Evolutionary conservation across 1,140 invertebrate genomes (phyloP).

Genomic region (Pinna nobilis): DNA sequence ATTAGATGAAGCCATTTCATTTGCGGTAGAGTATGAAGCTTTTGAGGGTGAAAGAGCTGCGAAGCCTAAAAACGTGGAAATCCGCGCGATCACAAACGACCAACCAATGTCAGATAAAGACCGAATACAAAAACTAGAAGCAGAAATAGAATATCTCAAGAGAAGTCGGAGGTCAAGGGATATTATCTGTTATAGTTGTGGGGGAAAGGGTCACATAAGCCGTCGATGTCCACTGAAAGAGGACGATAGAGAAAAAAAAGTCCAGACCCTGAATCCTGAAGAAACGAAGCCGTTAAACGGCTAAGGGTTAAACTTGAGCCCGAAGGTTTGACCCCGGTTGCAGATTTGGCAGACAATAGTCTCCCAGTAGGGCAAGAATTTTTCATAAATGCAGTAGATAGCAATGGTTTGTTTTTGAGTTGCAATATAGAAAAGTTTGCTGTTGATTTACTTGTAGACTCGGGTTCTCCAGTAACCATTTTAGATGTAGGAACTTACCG

Average conservation of each 20-base stretch:
- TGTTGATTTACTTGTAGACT: conserved; percentile 5
- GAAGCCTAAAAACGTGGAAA: background rate
- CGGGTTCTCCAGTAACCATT: conserved; percentile 10
- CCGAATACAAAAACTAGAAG: background rate
- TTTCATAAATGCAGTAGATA: background rate
- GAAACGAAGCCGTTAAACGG: conserved; percentile 2
- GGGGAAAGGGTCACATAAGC: background rate
- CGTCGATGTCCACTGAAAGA: background rate
- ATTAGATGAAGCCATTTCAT: conserved; percentile 23
- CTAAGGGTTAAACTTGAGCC: conserved; percentile 17
- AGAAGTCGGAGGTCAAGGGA: background rate
- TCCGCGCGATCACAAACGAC: background rate
- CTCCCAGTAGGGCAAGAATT: conserved; percentile 2
- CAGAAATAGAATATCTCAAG: background rate
- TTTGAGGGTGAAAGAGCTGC: conserved; percentile 7
- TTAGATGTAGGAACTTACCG: too few species aligned
- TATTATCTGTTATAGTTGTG: background rate
- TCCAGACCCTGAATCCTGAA: background rate
- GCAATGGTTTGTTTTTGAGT: conserved; percentile 1
- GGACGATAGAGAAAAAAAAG: background rate
- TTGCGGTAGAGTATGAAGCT: conserved; percentile 33
- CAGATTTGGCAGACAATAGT: background rate
- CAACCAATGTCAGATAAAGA: background rate
- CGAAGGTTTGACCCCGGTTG: conserved; percentile 21
- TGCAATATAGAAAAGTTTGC: background rate